Conservation (phyloP, 1,140 invertebrate species). For the Lasioglossum albipes region DNA sequence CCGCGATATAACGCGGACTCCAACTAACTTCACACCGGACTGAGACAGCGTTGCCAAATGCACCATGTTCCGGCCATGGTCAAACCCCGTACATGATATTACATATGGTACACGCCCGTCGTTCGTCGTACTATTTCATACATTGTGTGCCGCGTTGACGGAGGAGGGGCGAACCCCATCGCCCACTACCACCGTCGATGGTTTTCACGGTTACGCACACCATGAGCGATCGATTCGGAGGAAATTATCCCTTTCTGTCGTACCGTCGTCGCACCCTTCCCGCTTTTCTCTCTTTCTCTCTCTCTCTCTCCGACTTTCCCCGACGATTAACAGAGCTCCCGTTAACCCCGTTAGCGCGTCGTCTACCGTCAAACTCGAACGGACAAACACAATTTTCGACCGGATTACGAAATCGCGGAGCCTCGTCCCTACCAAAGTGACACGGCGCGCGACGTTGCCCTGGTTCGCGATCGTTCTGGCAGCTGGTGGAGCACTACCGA, state of each 20-base stretch:
- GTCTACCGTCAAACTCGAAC: no score
- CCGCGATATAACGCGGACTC: no score
- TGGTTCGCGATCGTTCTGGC: conserved; percentile 6
- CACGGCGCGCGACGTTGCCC: not conserved
- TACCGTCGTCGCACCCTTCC: not conserved
- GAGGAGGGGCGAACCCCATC: conserved; percentile 55
- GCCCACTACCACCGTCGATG: conserved; percentile 37
- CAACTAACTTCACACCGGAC: no score
- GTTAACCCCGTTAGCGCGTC: not conserved
- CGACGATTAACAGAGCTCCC: not conserved
- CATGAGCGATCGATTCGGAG: conserved; percentile 49
- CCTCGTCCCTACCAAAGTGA: no score
- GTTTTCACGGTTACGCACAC: conserved; percentile 56
- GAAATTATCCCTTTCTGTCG: conserved; percentile 21
- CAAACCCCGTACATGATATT: no score
- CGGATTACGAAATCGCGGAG: not conserved
- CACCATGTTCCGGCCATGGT: no score
- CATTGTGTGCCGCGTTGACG: conserved; percentile 33
- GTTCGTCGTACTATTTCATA: not conserved
- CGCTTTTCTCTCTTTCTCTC: no score
- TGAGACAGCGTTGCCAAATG: no score
- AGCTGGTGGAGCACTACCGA: no score
- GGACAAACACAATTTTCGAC: not conserved
- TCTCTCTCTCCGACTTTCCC: not conserved
- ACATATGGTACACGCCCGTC: no score